Percentiles rank a stretch among this genome's conserved stretches.
Conservation (phyloP, 2,113 vertebrate species). For the Tautogolabrus adspersus region DNA sequence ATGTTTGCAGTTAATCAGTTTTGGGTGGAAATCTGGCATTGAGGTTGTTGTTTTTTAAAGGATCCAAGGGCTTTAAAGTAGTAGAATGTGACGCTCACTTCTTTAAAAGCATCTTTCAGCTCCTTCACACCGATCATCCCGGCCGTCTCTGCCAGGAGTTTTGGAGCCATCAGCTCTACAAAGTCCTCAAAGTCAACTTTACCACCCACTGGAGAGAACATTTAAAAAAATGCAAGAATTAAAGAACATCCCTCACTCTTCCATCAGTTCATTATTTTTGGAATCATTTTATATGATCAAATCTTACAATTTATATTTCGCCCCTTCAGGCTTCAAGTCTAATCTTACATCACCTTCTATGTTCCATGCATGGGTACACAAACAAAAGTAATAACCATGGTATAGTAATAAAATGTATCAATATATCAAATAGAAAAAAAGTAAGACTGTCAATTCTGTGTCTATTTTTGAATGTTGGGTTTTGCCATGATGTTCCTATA, state of each 20-base stretch:
- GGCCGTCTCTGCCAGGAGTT: conserved; percentile 88
- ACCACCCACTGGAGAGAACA: conserved; percentile 84
- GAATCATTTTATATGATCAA: no score
- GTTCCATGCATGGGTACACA: no score
- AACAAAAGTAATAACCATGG: no score
- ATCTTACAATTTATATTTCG: no score
- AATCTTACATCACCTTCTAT: no score
- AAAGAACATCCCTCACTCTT: background rate
- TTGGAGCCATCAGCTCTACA: conserved; percentile 90
- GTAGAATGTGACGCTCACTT: conserved; percentile 77
- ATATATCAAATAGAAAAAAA: no score
- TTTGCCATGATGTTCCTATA: no score
- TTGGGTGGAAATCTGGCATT: background rate
- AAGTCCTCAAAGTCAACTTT: conserved; percentile 91
- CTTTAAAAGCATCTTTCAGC: conserved; percentile 89
- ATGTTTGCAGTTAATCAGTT: background rate
- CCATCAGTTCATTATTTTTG: no score
- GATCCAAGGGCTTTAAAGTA: no score
- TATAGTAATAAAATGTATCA: no score
- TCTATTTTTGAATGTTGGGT: background rate
- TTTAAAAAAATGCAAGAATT: background rate
- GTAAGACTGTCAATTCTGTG: background rate
- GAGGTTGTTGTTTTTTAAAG: no score
- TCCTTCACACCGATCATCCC: conserved; percentile 92
- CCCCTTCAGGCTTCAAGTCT: no score